Base-by-base conservation (phyloP, 2,113 vertebrate species). In the Osmerus eperlanus region DNA sequence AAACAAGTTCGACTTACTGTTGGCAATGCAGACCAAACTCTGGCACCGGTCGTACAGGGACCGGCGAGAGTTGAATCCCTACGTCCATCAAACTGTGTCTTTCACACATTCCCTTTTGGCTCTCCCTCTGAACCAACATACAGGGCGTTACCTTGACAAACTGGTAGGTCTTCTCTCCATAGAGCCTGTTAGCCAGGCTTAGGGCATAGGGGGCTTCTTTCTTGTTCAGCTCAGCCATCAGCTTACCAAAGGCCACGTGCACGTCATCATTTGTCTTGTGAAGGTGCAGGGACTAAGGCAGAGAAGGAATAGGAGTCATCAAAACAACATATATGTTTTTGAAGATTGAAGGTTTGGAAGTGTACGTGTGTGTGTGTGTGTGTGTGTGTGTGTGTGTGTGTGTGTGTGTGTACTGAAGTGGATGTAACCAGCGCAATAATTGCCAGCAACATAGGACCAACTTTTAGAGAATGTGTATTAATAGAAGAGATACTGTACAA, bases 161-260 rank as follows among this genome's bases (percentile, higher is more conserved):
- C 68, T 76, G 28, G 78, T 91, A 97, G 29, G 91, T 91, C 82
- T 93, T 85, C 74, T 98, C 95, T 78, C 94, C 96, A 21, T 94
- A 99, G 9, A 99, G 87, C 5, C 92, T 91, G 67, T 88, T 99
- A 70, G 95, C 97, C 3, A 96, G 70, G 25, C 89, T 94, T 71
- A 98, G 85, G 15, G 91, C 71, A 28, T 94, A 95, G 0, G 91
- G 84, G n/a, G 85, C 85, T 3, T 79, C 85, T 1, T 59, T 74
- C 72, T 92, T 93, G 88, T 94, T 95, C 61, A 99, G 85, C 12
- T 91, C 88, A 0, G 1, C 14, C 41, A 91, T 90, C 79, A 99
- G 90, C 4, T 81, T 29, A 60, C 81, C 84, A 36, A 98, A 95
- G 59, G 77, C 77, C 2, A 79, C 75, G 53, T 98, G 95, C 65